A percentile compares a stretch with the other conserved stretches of the same genome.
These are phyloP conservation scores for Pycnonotus jocosus DNA, from an alignment of 2,113 vertebrate species.

Conservation along the genomic window DNA sequence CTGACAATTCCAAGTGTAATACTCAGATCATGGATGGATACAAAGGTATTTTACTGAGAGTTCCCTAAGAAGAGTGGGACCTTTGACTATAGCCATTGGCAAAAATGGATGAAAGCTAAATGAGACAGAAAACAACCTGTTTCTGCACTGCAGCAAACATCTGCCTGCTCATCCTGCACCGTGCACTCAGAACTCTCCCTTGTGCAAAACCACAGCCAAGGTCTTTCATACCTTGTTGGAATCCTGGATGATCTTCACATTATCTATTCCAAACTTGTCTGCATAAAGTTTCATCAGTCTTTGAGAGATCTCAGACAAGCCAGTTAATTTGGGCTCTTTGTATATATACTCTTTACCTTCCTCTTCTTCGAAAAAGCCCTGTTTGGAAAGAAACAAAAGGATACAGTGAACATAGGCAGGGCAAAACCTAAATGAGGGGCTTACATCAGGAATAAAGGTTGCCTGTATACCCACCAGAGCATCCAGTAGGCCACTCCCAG, in stretches of 20 bases:
- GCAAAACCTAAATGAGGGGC: not conserved
- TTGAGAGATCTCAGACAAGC: conserved; percentile 96
- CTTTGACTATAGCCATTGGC: not conserved
- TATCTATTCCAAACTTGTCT: conserved; percentile 96
- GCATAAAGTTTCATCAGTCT: conserved; percentile 95
- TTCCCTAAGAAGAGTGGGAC: not conserved
- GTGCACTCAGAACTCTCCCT: not conserved
- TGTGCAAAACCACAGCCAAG: rapidly evolving
- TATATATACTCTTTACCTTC: conserved; percentile 99
- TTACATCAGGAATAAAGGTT: not conserved
- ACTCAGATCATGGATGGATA: not conserved
- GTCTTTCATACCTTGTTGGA: conserved; percentile 88
- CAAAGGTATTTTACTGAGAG: not conserved
- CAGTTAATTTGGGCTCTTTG: conserved; percentile 96
- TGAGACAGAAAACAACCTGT: not conserved
- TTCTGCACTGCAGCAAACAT: not conserved
- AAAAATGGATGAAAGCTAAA: not conserved
- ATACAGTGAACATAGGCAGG: not conserved
- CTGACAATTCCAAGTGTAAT: not conserved
- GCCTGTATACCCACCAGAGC: not conserved
- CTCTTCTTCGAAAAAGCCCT: conserved; percentile 99
- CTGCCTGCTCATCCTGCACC: not conserved
- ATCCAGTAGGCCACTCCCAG: not conserved
- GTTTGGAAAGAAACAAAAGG: conserved; percentile 34
- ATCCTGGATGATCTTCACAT: conserved; percentile 98